Evolutionary conservation across 1,140 invertebrate genomes (phyloP).

Genomic region (Manduca sexta): DNA sequence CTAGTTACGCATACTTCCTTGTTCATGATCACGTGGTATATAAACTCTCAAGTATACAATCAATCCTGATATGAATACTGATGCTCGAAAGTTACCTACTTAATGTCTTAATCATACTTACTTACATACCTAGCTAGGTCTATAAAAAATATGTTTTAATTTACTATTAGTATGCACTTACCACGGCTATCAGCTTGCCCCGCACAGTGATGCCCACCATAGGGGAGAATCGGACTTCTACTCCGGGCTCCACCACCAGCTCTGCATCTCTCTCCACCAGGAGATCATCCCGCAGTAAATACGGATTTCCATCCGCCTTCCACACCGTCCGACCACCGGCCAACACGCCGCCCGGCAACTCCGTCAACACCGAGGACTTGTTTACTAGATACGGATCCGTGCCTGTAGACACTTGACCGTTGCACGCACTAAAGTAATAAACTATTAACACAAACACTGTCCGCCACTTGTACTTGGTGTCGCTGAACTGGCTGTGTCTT

Average conservation of each 20-base stretch:
- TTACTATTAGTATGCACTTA: constrained; percentile 74
- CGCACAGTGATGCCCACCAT: constrained; percentile 93
- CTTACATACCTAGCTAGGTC: too few relatives aligned
- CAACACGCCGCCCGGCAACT: constrained; percentile 77
- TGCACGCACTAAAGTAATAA: constrained; percentile 38
- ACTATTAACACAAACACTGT: constrained; percentile 46
- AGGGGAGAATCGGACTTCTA: constrained; percentile 88
- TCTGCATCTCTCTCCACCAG: constrained; percentile 82
- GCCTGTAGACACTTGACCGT: constrained; percentile 41
- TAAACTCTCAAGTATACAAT: too few relatives aligned
- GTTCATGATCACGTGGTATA: too few relatives aligned
- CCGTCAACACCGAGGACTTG: constrained; percentile 65
- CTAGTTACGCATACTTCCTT: too few relatives aligned
- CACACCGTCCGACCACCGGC: constrained; percentile 72
- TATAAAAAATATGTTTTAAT: too few relatives aligned
- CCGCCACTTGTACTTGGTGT: constrained; percentile 73
- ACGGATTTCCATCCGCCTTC: constrained; percentile 80
- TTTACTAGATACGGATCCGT: constrained; percentile 59
- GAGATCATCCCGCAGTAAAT: constrained; percentile 86
- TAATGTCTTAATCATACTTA: too few relatives aligned
- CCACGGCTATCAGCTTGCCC: constrained; percentile 89
- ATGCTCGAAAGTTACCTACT: too few relatives aligned
- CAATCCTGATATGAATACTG: too few relatives aligned
- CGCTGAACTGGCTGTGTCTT: constrained; percentile 68
- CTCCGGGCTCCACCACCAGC: constrained; percentile 89